phyloP scores from a whole-genome alignment of 2,113 vertebrate genomes.

The Paraplagusia blochii region DNA sequence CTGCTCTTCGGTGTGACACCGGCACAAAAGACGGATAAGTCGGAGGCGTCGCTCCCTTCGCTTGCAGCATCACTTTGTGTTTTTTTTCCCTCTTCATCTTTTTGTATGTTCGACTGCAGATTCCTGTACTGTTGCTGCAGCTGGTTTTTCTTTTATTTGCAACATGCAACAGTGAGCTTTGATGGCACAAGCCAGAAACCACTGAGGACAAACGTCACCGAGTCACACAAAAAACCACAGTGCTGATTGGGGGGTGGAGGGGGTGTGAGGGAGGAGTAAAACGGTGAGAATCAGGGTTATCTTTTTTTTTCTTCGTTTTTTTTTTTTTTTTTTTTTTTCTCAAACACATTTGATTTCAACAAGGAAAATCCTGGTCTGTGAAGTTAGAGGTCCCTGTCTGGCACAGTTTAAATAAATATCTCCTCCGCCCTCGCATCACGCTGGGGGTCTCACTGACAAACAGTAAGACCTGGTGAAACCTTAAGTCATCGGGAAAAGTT shows the following conservation, averaged over 20 bases:
- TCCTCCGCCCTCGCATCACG: slow-evolving; percentile 74
- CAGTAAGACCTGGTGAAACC: slow-evolving; percentile 79
- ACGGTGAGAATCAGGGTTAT: slow-evolving; percentile 47
- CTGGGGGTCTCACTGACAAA: slow-evolving; percentile 80
- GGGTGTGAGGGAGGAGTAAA: slow-evolving; percentile 57
- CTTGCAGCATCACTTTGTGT: slow-evolving; percentile 48
- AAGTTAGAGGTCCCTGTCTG: slow-evolving; percentile 76
- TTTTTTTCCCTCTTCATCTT: slow-evolving; percentile 26
- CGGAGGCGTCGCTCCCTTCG: slow-evolving; percentile 59
- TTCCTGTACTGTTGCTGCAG: slow-evolving; percentile 45
- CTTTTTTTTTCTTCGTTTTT: slow-evolving; percentile 26
- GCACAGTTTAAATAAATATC: slow-evolving; percentile 90
- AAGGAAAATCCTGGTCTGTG: slow-evolving; percentile 72
- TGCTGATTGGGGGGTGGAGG: slow-evolving; percentile 63
- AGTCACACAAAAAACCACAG: slow-evolving; percentile 79
- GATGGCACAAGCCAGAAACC: slow-evolving; percentile 84
- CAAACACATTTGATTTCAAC: slow-evolving; percentile 64
- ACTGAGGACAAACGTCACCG: slow-evolving; percentile 79
- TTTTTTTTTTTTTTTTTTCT: slow-evolving; percentile 27
- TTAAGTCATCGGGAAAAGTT: slow-evolving; percentile 85
- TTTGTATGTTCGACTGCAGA: slow-evolving; percentile 30
- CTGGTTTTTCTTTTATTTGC: slow-evolving; percentile 72
- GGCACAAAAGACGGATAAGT: slow-evolving; percentile 71
- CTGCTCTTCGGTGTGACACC: slow-evolving; percentile 76
- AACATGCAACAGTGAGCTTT: slow-evolving; percentile 87